These are phyloP conservation scores for Drosophila planitibia DNA, from an alignment of 2,888 invertebrate species.

Conservation along the genomic window DNA sequence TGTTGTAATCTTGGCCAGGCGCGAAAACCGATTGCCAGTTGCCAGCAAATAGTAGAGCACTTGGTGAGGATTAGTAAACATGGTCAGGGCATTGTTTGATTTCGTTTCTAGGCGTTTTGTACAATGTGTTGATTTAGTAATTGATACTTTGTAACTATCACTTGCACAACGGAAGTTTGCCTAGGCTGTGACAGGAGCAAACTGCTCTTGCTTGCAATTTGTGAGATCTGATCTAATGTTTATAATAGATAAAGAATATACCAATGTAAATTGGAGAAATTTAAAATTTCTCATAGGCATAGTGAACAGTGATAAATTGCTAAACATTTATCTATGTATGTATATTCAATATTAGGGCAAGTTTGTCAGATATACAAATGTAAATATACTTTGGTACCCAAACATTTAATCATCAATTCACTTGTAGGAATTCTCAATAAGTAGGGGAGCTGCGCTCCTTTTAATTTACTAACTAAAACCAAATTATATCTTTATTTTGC, in stretches of 20 bases:
- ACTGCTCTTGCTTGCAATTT: not conserved
- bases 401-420: not conserved
- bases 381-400: not conserved
- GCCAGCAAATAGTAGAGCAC: slow-evolving; percentile 40
- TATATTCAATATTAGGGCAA: not conserved
- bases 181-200: slow-evolving; percentile 12
- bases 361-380: not conserved
- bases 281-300: slow-evolving; percentile 13
- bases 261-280: not conserved
- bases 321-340: not conserved
- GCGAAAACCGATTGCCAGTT: slow-evolving; percentile 56
- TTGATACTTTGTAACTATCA: slow-evolving; percentile 51
- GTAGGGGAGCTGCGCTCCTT: not conserved
- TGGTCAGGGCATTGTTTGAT: slow-evolving; percentile 38
- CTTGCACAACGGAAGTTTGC: slow-evolving; percentile 61
- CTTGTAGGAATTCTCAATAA: not conserved
- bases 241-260: slow-evolving; percentile 6
- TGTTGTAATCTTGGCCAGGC: slow-evolving; percentile 70
- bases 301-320: not conserved
- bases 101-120: slow-evolving; percentile 15
- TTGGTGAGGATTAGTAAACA: slow-evolving; percentile 63
- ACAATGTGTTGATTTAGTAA: slow-evolving; percentile 65
- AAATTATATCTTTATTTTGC: not conserved
- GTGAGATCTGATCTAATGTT: not conserved
- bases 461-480: not conserved